Evolutionary conservation across 2,888 invertebrate species (phyloP).

Genomic region (Silvanus unidentatus): DNA sequence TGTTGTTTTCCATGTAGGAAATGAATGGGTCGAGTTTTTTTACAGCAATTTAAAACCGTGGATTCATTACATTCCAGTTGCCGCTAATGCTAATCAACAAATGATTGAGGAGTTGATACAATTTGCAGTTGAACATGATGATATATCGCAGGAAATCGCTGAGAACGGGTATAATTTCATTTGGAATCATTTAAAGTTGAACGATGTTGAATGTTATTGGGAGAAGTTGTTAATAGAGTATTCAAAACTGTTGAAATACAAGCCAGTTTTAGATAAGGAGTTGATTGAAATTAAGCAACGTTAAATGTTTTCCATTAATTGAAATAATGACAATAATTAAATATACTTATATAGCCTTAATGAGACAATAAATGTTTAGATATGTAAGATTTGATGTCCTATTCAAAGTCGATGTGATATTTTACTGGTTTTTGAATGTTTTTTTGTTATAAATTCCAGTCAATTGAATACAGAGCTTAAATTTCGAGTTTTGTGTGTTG

Average conservation of each 20-base stretch:
- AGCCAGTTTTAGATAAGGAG: constrained; percentile 54
- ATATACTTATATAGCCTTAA: constrained; percentile 9
- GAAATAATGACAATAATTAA: constrained; percentile 19
- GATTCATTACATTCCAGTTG: constrained; percentile 91
- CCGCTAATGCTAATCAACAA: constrained; percentile 55
- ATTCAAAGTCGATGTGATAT: constrained; percentile 13
- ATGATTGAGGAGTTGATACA: constrained; percentile 67
- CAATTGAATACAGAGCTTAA: too few relatives aligned
- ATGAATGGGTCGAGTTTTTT: constrained; percentile 94
- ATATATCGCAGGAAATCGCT: constrained; percentile 70
- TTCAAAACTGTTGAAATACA: constrained; percentile 64
- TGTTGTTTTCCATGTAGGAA: constrained; percentile 88
- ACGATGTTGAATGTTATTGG: constrained; percentile 87
- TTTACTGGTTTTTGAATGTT: constrained; percentile 5
- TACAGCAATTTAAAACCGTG: constrained; percentile 86
- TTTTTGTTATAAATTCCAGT: too few relatives aligned
- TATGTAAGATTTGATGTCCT: background rate
- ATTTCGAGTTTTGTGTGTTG: too few relatives aligned
- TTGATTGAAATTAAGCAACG: constrained; percentile 49
- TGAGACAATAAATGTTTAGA: constrained; percentile 3
- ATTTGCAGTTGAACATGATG: constrained; percentile 73
- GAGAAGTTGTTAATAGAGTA: constrained; percentile 67
- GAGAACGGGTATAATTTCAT: constrained; percentile 76
- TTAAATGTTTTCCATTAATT: background rate
- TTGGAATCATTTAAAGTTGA: constrained; percentile 73